These are phyloP conservation scores for Saxidomus purpurata DNA, from an alignment of 1,140 invertebrate species.

Conservation along the genomic window DNA sequence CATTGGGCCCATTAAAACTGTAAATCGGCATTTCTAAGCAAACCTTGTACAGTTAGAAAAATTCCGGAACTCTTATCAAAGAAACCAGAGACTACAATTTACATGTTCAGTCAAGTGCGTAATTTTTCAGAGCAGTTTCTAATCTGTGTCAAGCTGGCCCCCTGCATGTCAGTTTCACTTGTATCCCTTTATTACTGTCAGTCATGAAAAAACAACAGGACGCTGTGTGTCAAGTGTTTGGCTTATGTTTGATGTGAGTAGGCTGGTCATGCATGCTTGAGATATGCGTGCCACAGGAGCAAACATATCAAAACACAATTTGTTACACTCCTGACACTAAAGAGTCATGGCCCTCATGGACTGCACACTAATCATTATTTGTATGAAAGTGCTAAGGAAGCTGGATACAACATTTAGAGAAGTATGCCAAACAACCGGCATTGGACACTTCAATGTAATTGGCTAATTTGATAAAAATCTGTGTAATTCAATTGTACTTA, in stretches of 20 bases:
- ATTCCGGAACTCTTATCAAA: conserved; percentile 24
- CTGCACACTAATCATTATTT: background rate
- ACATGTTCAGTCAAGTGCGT: conserved; percentile 19
- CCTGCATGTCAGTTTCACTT: conserved; percentile 36
- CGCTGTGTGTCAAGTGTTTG: conserved; percentile 29
- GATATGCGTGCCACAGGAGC: conserved; percentile 15
- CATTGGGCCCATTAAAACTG: conserved; percentile 36
- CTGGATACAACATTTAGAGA: too few species aligned
- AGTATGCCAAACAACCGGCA: too few species aligned
- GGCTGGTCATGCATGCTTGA: conserved; percentile 33
- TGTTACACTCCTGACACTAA: conserved; percentile 44
- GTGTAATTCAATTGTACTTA: too few species aligned
- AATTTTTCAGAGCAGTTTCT: conserved; percentile 36
- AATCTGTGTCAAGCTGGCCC: conserved; percentile 39
- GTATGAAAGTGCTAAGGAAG: too few species aligned
- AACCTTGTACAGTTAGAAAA: conserved; percentile 1
- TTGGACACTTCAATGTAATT: too few species aligned
- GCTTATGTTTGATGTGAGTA: conserved; percentile 8
- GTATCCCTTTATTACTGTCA: conserved; percentile 34
- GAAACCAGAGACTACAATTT: conserved; percentile 3
- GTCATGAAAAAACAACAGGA: conserved; percentile 46
- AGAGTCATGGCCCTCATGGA: background rate
- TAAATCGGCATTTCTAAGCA: conserved; percentile 8
- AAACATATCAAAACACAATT: conserved; percentile 27
- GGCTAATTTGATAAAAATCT: too few species aligned